Conservation (phyloP, 2,113 vertebrate species). For the Burhinus oedicnemus region DNA sequence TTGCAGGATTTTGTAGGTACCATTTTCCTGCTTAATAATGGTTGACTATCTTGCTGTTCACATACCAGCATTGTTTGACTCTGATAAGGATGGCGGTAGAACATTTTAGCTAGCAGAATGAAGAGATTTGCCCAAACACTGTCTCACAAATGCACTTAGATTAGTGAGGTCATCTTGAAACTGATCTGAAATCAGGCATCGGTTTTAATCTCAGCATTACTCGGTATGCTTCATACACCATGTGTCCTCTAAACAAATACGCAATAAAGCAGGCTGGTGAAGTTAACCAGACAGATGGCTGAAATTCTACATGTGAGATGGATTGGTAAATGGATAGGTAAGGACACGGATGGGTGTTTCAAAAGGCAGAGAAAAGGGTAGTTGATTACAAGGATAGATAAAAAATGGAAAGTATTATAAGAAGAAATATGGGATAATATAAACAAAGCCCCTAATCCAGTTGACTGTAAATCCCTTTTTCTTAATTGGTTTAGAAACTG, state of each 20-base stretch:
- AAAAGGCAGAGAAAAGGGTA: conserved; percentile 48
- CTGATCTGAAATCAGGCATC: conserved; percentile 26
- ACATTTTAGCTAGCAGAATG: conserved; percentile 54
- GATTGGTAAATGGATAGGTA: conserved; percentile 49
- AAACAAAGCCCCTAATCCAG: conserved; percentile 80
- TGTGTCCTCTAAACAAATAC: conserved; percentile 38
- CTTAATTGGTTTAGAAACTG: conserved; percentile 86
- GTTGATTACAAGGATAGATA: conserved; percentile 72
- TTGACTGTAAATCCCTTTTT: conserved; percentile 81
- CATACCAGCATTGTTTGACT: conserved; percentile 6
- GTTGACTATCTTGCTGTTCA: neutral
- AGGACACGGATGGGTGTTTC: conserved; percentile 16
- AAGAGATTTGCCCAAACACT: conserved; percentile 10
- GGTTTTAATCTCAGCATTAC: conserved; percentile 35
- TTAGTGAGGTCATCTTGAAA: conserved; percentile 66
- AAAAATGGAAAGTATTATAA: conserved; percentile 73
- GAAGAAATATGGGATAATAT: conserved; percentile 82
- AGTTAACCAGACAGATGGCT: conserved; percentile 63
- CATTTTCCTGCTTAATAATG: conserved; percentile 23
- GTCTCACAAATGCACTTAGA: conserved; percentile 23
- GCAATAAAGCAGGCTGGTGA: conserved; percentile 62
- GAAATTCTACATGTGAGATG: conserved; percentile 50
- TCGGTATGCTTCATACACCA: neutral
- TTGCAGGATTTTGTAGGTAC: neutral
- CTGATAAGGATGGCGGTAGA: conserved; percentile 29